Conservation (phyloP, 1,140 invertebrate genomes). For the Acromyrmex echinatior region DNA sequence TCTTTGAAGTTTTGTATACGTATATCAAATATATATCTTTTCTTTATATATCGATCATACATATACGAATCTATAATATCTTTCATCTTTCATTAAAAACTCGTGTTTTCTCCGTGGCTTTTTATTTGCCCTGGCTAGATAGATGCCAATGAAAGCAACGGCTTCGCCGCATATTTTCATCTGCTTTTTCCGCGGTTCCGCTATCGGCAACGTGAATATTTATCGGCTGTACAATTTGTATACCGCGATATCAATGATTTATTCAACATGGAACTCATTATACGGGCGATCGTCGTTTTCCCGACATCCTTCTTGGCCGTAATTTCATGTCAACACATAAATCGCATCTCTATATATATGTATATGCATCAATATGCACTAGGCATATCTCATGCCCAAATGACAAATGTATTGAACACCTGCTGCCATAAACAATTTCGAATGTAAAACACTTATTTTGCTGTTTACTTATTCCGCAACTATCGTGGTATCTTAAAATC, state of each 20-base stretch:
- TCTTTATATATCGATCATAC: neutral
- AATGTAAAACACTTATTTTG: conserved; percentile 21
- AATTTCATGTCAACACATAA: conserved; percentile 35
- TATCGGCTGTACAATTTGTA: conserved; percentile 48
- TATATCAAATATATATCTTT: neutral
- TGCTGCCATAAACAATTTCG: neutral
- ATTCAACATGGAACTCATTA: conserved; percentile 59
- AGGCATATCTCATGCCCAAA: neutral
- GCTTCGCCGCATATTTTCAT: neutral
- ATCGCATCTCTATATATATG: conserved; percentile 2
- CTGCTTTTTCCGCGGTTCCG: neutral
- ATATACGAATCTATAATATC: neutral
- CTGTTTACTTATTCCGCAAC: neutral
- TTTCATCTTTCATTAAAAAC: conserved; percentile 38
- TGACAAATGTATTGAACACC: conserved; percentile 26
- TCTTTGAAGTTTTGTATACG: neutral
- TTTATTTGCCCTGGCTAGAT: neutral
- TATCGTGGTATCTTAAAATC: neutral
- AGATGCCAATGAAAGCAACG: conserved; percentile 9
- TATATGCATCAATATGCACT: neutral
- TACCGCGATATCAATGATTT: conserved; percentile 44
- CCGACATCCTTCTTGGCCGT: conserved; percentile 27
- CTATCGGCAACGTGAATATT: conserved; percentile 47
- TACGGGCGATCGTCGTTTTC: conserved; percentile 21
- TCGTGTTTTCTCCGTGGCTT: neutral